Evolutionary conservation across 2,113 vertebrate genomes (phyloP).

Genomic region (Protobothrops mucrosquamatus): DNA sequence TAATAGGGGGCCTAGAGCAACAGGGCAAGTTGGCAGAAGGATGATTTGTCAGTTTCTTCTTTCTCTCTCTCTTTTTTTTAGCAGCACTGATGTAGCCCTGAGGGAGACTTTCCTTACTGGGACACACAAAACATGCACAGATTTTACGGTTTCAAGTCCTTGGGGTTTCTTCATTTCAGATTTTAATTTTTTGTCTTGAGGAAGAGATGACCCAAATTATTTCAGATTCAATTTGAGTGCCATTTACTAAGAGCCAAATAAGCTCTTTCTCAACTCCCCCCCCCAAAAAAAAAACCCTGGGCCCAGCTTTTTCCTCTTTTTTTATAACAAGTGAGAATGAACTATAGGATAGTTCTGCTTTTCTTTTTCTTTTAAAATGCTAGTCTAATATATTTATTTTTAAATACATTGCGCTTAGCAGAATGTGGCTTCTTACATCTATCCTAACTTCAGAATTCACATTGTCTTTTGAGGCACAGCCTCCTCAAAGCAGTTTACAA

Average conservation of each 20-base stretch:
- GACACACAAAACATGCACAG: not conserved
- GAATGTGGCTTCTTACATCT: not conserved
- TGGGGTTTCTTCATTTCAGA: not conserved
- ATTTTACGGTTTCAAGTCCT: not conserved
- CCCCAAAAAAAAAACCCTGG: not conserved
- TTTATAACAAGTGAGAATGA: not conserved
- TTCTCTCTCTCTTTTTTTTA: not conserved
- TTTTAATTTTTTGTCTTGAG: not conserved
- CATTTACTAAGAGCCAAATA: not conserved
- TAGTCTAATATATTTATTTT: not conserved
- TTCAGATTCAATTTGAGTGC: not conserved
- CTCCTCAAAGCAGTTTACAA: not conserved
- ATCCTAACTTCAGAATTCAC: not conserved
- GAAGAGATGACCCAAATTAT: not conserved
- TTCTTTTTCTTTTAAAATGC: not conserved
- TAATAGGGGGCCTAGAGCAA: not conserved
- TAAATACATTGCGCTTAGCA: not conserved
- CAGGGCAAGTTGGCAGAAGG: not conserved
- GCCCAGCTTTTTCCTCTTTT: not conserved
- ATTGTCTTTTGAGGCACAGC: not conserved
- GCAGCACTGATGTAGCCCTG: not conserved
- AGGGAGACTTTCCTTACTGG: not conserved
- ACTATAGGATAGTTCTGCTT: no score
- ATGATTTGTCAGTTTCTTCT: not conserved
- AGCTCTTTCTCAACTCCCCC: not conserved